Evolutionary conservation across 2,888 invertebrate species (phyloP), one percentile per base, ranked within the genome.

Genomic region (Tenthredo distinguenda): DNA sequence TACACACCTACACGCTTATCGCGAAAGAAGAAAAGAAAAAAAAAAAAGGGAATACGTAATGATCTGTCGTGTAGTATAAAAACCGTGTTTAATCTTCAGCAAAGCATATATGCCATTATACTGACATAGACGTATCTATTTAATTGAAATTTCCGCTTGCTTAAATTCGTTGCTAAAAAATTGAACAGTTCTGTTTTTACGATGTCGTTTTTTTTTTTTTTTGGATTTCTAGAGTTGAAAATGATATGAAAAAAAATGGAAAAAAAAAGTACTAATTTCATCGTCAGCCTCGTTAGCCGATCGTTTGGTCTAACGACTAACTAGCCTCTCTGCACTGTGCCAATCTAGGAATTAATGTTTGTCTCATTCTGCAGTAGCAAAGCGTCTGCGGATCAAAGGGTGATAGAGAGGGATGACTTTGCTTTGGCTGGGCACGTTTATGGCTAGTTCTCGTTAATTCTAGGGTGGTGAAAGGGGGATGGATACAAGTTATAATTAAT

Each of bases 401-500:
- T 7, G 31, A 34, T 15, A 18, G 31, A 68, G 10, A 68, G 10
- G 68, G 21, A 40, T 72, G 26, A 5, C 40, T 72, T 40, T n/a
- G 72, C 72, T 72, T 40, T 72, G 37, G 40, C 77, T 34, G 31
- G 50, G 50, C 31, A 31, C 77, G 77, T 77, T 50, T 77, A 83
- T 47, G 68, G 50, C 81, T 62, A 62, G 58, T 81, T 26, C 83
- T 71, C 68, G 65, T 47, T 83, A 83, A 83, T 83, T 68, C 68
- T 21, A 6, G 37, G 47, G 15, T 9, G 26, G 76, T 15, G 76
- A 10, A 0, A 26, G 50, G 37, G 81, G 62, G 10, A 31, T 21
- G 47, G 83, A 68, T 83, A 47, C 83, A 71, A 83, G 83, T 83
- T 83, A 83, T 83, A 83, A 83, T 83, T 83, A 83, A 83, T 83